phyloP scores from a whole-genome alignment of 64 coral and sea anemone genomes.

The Actinia equina region DNA sequence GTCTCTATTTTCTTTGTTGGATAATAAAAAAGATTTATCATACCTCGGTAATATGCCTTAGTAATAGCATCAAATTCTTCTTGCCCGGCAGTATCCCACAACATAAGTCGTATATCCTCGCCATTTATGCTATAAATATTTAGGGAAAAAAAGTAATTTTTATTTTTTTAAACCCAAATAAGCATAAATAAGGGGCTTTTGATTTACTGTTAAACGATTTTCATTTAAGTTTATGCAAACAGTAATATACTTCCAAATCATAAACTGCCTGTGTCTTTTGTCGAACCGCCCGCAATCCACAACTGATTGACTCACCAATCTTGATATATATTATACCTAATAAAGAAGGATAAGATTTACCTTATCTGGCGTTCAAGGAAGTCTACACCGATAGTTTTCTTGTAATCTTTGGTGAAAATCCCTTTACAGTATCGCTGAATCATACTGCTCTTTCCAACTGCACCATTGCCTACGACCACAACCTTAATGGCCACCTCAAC shows the following conservation, averaged over 20 bases:
- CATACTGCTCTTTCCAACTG: constrained; percentile 98
- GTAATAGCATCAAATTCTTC: constrained; percentile 99
- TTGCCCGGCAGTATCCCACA: constrained; percentile 98
- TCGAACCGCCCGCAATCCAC: background rate
- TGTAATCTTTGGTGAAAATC: constrained; percentile 99
- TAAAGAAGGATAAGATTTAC: constrained; percentile 32
- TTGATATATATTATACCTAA: background rate
- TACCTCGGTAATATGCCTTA: constrained; percentile 98
- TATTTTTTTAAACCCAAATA: background rate
- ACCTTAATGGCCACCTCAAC: constrained; percentile 98
- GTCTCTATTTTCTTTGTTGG: background rate
- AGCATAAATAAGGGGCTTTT: background rate
- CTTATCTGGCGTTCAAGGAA: constrained; percentile 98
- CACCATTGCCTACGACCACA: constrained; percentile 97
- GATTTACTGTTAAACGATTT: constrained; percentile 1
- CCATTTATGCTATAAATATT: constrained; percentile 49
- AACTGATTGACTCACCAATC: constrained; percentile 14
- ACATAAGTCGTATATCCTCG: constrained; percentile 92
- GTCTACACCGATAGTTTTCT: constrained; percentile 99
- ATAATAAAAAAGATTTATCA: background rate
- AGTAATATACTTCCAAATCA: background rate
- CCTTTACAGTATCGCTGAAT: constrained; percentile 99
- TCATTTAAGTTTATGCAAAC: background rate
- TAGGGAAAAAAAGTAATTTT: background rate
- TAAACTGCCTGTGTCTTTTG: background rate